Evolutionary conservation across 2,113 vertebrate genomes (phyloP).

Genomic region (Leptosomus discolor): DNA sequence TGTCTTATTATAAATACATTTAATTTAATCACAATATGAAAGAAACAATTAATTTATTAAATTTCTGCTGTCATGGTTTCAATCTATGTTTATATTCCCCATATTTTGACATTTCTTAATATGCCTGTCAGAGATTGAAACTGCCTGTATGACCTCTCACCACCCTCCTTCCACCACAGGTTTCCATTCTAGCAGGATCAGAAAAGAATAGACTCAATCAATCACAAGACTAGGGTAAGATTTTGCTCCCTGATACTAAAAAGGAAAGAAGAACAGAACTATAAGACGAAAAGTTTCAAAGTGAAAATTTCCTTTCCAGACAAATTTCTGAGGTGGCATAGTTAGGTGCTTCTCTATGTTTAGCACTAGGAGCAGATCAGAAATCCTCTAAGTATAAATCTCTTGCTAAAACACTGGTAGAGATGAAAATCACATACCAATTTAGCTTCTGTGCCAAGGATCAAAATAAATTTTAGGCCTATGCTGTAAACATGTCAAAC

Average conservation of each 20-base stretch:
- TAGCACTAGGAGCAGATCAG: not conserved
- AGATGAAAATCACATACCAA: not conserved
- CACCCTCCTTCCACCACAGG: not conserved
- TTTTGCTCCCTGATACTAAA: not conserved
- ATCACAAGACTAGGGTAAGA: not conserved
- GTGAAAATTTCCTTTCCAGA: not conserved
- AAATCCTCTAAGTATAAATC: not conserved
- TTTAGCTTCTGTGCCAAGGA: not conserved
- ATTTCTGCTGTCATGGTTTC: not conserved
- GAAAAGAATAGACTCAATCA: not conserved
- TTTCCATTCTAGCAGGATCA: not conserved
- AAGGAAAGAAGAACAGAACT: not conserved
- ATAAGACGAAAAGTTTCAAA: not conserved
- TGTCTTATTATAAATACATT: not conserved
- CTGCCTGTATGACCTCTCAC: not conserved
- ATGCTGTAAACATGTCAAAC: not conserved
- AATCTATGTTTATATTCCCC: not conserved
- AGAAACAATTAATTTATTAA: not conserved
- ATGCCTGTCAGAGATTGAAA: not conserved
- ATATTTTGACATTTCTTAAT: not conserved
- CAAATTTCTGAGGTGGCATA: not conserved
- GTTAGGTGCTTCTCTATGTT: not conserved
- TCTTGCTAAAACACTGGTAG: not conserved
- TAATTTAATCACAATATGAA: not conserved
- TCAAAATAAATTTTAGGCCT: slow-evolving; percentile 23